Evolutionary conservation across 2,113 vertebrate species (phyloP), one percentile per base, ranked within the genome.

Genomic region (Argyrosomus japonicus): DNA sequence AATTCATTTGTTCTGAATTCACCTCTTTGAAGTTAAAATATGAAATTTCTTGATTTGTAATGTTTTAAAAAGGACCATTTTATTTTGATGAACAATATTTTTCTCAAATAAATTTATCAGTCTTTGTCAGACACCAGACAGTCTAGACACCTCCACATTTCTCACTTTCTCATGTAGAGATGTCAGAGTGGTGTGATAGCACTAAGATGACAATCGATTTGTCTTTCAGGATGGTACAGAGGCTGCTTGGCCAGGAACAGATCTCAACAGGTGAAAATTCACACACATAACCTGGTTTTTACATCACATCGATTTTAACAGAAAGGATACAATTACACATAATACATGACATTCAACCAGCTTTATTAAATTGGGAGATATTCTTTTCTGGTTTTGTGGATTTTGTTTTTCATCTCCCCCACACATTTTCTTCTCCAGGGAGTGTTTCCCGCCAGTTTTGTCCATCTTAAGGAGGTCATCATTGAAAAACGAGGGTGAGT

Each of bases 371-470:
- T 5, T 43, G 40, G 6, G 27, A 27, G 29, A 32, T 72, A 3
- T 43, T 43, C 29, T 71, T 27, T 60, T 69, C 25, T 56, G 47
- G 21, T 72, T 74, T 51, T 72, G 12, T 68, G n/a, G 5, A 53
- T 19, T 14, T 74, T 32, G 2, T 29, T 23, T 23, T 67, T 18
- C 12, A 17, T 56, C 18, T 69, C 64, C 21, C 12, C 3, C 27
- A 15, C 15, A 51, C 18, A 2, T 62, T 21, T 79, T 78, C n/a
- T 17, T 68, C 50, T 69, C 17, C 36, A 99, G 98, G 98, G 98
- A 60, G 94, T 97, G 85, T 99, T 99, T 85, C 98, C 98, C 32
- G 97, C 95, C 86, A 97, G 95, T 73, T 96, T 97, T 80, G 95
- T 99, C 77, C 95, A 96, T 40, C 91, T 99, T 72, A 99, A 97